Base-by-base conservation (phyloP, 1,140 invertebrate species). In the Cherax destructor region DNA sequence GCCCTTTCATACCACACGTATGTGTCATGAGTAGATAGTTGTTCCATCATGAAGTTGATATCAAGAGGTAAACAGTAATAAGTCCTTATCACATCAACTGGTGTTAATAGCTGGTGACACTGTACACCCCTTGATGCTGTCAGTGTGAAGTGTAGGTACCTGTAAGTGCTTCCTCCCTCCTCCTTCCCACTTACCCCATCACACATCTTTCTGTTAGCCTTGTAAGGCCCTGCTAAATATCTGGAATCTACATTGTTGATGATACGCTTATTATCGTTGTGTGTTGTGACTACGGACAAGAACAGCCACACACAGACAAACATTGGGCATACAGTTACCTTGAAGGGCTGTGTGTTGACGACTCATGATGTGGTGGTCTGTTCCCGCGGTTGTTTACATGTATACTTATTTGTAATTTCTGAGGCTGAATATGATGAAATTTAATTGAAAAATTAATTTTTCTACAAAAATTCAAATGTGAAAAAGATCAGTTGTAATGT, bases 241-340 rank as follows among this genome's bases (percentile, higher is more conserved):
- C 89, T 85, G 89, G 89, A 91, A 91, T 91, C 89, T 91, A 91
- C 89, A 91, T 86, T 91, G 89, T 91, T 91, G 89, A 91, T 85
- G 89, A 91, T 91, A 91, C 89, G 89, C 89, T 91, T 91, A 91
- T 91, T 86, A 85, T 84, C 89, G 89, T 91, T 91, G 89, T 91
- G 89, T 91, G 89, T 91, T 91, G 89, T 91, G 89, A 91, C 52
- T 49, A 84, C 74, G 83, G 83, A 84, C 83, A 72, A n/a, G 79
- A 56, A 74, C 80, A 61, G 61, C 65, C 79, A 79, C 61, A 56
- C 79, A 89, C 80, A 74, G 79, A 81, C 79, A 65, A 24, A 72
- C n/a, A 61, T 76, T 49, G 30, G 24, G 41, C 56, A 61, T 49
- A 61, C 80, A 72, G 52, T 30, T 76, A 47, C 41, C 61, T 49